Conservation (phyloP, 1,140 invertebrate species). For the Aricia agestis region DNA sequence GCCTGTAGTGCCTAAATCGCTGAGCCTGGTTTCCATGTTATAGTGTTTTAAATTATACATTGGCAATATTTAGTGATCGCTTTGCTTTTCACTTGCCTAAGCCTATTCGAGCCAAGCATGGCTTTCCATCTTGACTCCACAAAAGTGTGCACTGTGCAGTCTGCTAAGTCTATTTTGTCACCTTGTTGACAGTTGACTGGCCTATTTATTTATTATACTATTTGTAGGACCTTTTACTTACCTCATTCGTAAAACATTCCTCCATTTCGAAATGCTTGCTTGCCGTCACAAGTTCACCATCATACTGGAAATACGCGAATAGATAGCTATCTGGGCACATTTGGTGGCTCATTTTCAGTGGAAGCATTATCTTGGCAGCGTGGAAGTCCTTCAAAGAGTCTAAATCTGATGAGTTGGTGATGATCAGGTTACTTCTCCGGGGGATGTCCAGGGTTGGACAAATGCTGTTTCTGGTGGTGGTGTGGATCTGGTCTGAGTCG, state of each 20-base stretch:
- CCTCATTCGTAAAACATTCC: constrained; percentile 70
- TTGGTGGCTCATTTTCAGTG: constrained; percentile 72
- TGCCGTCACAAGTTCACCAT: constrained; percentile 79
- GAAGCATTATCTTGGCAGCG: constrained; percentile 51
- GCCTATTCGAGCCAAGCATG: too few species aligned
- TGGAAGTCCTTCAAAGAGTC: constrained; percentile 47
- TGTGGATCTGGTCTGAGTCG: constrained; percentile 37
- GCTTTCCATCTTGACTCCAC: too few species aligned
- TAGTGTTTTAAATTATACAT: too few species aligned
- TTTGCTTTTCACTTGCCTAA: too few species aligned
- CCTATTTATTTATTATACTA: too few species aligned
- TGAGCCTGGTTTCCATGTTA: too few species aligned
- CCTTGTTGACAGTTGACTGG: too few species aligned
- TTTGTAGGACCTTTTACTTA: constrained; percentile 24
- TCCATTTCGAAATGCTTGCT: constrained; percentile 66
- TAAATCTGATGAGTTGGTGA: constrained; percentile 29
- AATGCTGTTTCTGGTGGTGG: constrained; percentile 34
- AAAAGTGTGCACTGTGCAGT: too few species aligned
- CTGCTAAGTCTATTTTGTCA: too few species aligned
- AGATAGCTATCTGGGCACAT: constrained; percentile 82
- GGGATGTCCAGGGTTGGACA: constrained; percentile 29
- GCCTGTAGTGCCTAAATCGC: too few species aligned
- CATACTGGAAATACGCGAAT: constrained; percentile 82
- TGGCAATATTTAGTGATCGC: too few species aligned
- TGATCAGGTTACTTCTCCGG: constrained; percentile 19